Evolutionary conservation across 1,140 invertebrate species (phyloP), one percentile per base, ranked within the genome.

Genomic region (Achatina immaculata): DNA sequence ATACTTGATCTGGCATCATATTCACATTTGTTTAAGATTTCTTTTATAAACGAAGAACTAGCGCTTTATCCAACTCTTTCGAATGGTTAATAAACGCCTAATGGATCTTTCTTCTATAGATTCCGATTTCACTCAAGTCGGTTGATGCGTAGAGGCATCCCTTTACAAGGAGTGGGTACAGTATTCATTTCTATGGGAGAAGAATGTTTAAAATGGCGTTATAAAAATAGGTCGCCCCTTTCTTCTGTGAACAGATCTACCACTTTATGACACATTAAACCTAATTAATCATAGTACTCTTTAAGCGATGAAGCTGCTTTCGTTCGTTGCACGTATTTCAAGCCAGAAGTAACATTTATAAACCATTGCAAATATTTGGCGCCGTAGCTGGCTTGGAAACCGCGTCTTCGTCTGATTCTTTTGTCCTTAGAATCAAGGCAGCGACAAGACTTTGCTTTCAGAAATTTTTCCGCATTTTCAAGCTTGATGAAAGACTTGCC

Each of bases 311-410:
- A 40, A 38, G 28, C 19, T 7, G 6, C 36, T 14, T 11, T 77
- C 62, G 16, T 58, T 43, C 58, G 38, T 21, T 38, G 43, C 4
- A 58, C 11, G 16, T 9, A 9, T 77, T 77, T 58, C 43, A 55
- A 77, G 74, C 74, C 62, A 77, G 74, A 77, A 77, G 62, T 40
- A 77, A 77, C 55, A 65, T 28, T 58, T 62, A 77, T n/a, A 77
- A 65, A 77, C 74, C 74, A 62, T 42, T 21, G 48, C 74, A 77
- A 77, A 77, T 77, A 77, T 77, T 77, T 77, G 74, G 74, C 74
- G 74, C 74, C 74, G 51, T 24, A 11, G 74, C 40, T 62, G 48
- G 34, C 68, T 65, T 45, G 24, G 38, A 28, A 65, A 42, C 38
- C n/a, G 1, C 74, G 34, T 58, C 72, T 21, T 51, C 11, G 4